phyloP scores from a whole-genome alignment of 2,888 invertebrate genomes.

The Conops quadrifasciatus region DNA sequence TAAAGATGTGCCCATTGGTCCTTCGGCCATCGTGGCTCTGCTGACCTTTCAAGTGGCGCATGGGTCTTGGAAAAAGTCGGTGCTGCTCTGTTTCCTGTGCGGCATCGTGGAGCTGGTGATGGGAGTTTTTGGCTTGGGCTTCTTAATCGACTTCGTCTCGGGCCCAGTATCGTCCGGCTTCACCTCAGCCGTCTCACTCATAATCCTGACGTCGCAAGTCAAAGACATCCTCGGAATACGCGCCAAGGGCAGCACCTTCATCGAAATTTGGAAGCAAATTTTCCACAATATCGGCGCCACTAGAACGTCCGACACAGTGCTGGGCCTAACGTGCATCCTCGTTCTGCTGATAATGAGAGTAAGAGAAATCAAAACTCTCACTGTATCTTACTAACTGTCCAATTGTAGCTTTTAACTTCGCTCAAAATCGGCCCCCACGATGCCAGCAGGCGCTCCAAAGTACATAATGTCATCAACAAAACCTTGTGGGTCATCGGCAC shows the following conservation, averaged over 20 bases:
- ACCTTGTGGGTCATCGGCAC: constrained; percentile 80
- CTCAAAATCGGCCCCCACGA: constrained; percentile 71
- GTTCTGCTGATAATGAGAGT: constrained; percentile 81
- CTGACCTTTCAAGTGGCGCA: constrained; percentile 82
- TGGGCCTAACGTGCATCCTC: constrained; percentile 79
- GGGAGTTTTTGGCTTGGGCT: constrained; percentile 85
- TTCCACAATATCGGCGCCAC: constrained; percentile 73
- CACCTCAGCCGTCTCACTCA: constrained; percentile 88
- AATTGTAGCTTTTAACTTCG: constrained; percentile 72
- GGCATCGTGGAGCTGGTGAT: constrained; percentile 81
- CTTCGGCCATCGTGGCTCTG: constrained; percentile 90
- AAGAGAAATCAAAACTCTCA: constrained; percentile 44
- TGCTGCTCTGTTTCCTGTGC: constrained; percentile 77
- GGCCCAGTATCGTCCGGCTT: constrained; percentile 90
- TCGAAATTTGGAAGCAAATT: constrained; percentile 80
- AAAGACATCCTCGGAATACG: constrained; percentile 81
- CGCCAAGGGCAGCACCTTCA: constrained; percentile 78
- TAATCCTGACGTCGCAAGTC: constrained; percentile 88
- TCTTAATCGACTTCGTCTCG: constrained; percentile 88
- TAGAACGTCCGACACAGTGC: constrained; percentile 76
- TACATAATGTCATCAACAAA: constrained; percentile 72
- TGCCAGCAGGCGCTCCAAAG: constrained; percentile 67
- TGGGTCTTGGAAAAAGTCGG: constrained; percentile 70
- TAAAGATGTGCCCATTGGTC: constrained; percentile 91
- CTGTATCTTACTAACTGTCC: no score